Percentiles rank a stretch among this genome's conserved stretches.
phyloP scores from a whole-genome alignment of 2,888 invertebrate species.

The Eupithecia dodoneata region DNA sequence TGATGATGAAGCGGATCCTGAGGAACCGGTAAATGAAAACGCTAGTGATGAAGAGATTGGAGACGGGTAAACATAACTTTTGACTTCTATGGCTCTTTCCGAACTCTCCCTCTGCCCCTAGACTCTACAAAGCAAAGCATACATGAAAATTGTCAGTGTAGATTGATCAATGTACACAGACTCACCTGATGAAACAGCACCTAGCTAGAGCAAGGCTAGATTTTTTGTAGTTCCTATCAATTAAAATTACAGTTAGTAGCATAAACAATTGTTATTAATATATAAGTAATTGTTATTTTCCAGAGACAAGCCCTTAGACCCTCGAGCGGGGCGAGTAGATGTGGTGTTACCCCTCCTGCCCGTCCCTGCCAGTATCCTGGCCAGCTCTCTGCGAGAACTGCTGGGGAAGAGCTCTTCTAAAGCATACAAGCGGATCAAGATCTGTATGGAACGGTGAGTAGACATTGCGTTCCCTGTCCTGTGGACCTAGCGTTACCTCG shows the following conservation, averaged over 20 bases:
- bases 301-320: constrained; percentile 82
- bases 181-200: too few relatives aligned
- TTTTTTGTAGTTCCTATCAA: too few relatives aligned
- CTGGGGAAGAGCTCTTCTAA: constrained; percentile 78
- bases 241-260: too few relatives aligned
- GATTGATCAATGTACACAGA: too few relatives aligned
- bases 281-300: neutral
- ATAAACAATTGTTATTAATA: neutral
- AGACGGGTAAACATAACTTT: constrained; percentile 41
- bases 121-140: too few relatives aligned
- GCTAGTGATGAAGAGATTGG: constrained; percentile 45
- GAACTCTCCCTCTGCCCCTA: too few relatives aligned
- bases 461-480: neutral
- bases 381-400: constrained; percentile 79
- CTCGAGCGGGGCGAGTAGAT: constrained; percentile 91
- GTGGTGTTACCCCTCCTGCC: constrained; percentile 88
- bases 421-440: constrained; percentile 82
- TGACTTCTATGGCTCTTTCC: neutral
- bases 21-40: constrained; percentile 47
- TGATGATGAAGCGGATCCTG: constrained; percentile 63
- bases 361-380: constrained; percentile 85
- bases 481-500: neutral
- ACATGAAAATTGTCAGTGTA: neutral
- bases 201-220: too few relatives aligned
- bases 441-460: constrained; percentile 72